Conservation (phyloP, 2,797 vertebrate species). For the Molossus molossus region DNA sequence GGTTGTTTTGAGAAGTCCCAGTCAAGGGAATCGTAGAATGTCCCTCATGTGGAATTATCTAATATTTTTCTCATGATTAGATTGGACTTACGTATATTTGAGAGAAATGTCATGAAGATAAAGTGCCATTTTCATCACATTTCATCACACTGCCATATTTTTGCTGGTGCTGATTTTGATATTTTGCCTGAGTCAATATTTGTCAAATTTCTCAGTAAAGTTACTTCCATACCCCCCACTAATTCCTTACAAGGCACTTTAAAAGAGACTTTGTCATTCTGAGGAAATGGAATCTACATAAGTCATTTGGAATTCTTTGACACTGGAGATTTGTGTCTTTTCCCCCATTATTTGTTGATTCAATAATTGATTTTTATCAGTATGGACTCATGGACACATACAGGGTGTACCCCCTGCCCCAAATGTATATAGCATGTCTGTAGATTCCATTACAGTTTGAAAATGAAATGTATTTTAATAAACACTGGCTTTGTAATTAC, state of each 20-base stretch:
- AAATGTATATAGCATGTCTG: too few species aligned
- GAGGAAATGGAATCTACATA: background rate
- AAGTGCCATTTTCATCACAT: background rate
- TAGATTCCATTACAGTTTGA: too few species aligned
- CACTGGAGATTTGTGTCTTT: background rate
- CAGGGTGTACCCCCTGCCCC: too few species aligned
- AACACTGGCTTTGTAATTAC: too few species aligned
- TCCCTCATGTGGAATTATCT: background rate
- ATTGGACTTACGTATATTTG: background rate
- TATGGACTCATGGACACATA: background rate
- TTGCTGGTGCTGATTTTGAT: background rate
- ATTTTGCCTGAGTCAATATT: background rate
- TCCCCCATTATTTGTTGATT: background rate
- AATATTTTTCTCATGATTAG: background rate
- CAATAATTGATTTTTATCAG: background rate
- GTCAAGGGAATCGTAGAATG: background rate
- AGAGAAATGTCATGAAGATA: background rate
- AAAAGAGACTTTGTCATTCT: background rate
- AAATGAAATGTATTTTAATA: too few species aligned
- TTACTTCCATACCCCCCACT: background rate
- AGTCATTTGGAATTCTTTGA: background rate
- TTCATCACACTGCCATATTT: background rate
- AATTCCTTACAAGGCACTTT: background rate
- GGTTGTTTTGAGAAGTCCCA: background rate
- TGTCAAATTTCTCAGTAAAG: background rate